Conservation (phyloP, 2,888 invertebrate species). For the Dinocampus coccinellae region DNA sequence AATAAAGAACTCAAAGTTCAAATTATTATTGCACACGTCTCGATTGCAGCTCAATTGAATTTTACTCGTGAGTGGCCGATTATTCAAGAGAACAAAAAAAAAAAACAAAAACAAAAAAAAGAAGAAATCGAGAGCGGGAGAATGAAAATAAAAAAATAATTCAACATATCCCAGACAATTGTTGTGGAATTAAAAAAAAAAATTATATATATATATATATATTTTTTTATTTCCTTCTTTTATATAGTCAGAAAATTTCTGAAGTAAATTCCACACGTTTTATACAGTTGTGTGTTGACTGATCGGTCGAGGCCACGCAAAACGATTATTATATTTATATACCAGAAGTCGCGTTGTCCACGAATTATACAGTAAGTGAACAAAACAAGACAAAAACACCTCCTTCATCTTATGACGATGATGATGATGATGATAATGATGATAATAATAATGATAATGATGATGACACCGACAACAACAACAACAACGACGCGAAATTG, state of each 20-base stretch:
- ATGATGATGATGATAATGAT: background rate
- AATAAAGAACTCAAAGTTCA: slow-evolving; percentile 27
- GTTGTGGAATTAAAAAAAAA: background rate
- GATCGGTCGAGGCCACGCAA: slow-evolving; percentile 22
- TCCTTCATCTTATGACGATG: background rate
- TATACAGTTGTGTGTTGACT: slow-evolving; percentile 5
- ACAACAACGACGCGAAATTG: background rate
- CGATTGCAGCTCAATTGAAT: slow-evolving; percentile 10
- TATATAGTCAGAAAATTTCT: background rate
- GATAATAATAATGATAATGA: background rate
- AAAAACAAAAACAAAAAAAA: background rate
- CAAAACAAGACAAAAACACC: slow-evolving; percentile 15
- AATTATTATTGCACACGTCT: slow-evolving; percentile 21
- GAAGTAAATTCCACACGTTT: slow-evolving; percentile 7
- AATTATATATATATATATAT: no score
- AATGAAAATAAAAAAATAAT: background rate
- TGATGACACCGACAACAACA: no score
- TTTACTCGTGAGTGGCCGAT: background rate
- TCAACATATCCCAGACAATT: background rate
- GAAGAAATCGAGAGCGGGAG: background rate
- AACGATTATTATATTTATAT: slow-evolving; percentile 27
- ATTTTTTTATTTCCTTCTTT: background rate
- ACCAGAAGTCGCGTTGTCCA: background rate
- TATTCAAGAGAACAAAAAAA: background rate
- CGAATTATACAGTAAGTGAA: slow-evolving; percentile 4